Base-by-base conservation (phyloP, 2,888 invertebrate species). In the Celastrina argiolus region DNA sequence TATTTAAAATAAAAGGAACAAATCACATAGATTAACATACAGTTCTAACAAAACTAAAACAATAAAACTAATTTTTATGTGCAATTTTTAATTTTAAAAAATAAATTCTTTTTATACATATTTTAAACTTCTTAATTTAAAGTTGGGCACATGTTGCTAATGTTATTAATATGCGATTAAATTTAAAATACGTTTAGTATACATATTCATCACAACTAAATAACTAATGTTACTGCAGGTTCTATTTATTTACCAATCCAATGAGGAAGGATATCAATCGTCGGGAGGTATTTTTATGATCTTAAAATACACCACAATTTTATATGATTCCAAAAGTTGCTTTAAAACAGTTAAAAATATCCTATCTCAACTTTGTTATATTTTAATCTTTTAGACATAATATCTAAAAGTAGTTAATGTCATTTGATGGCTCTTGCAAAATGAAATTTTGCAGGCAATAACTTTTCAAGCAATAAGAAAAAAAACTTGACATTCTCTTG, bases 61-160 rank as follows among this genome's bases (percentile, higher is more conserved):
- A 81, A 83, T 82, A 83, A 84, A 80, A 80, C 85, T 85, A 83
- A 87, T 86, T 84, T 87, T 85, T 87, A 85, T 81, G 81, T 79
- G 80, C 80, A 81, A 80, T 81, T 81, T 83, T 61, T 61, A 61
- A 61, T 76, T 75, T 75, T 78, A 77, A 71, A 75, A 69, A 63
- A 51, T 56, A 65, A 36, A 65, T 56, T 65, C 34, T 56, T 65
- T 72, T 76, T 75, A 71, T 70, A 76, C 61, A 61, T 61, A 36
- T 61, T 59, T 61, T 61, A 36, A 36, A 22, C 61, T 39, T 61
- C 61, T 39, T 61, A 61, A 36, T 34, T 61, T 36, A 36, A 61
- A 22, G 22, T 61, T 36, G 61, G 61, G 61, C 61, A 39, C 39
- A 39, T 34, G 39, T 61, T 36, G 16, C 36, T 61, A 36, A 36